Conservation (phyloP, 2,113 vertebrate species). For the Dicerorhinus sumatrensis region DNA sequence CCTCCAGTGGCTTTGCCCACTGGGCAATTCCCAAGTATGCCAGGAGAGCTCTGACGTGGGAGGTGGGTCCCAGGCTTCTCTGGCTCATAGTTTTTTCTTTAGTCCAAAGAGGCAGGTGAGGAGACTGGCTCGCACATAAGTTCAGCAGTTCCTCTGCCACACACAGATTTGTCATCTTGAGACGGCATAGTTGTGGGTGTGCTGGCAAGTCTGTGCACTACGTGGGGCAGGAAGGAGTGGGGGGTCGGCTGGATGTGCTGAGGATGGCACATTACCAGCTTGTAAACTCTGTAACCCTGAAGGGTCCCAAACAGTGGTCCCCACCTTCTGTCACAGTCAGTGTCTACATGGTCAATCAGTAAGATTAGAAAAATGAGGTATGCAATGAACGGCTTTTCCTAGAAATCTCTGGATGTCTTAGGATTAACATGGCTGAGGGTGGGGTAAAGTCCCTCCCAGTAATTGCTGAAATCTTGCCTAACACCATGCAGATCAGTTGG, state of each 20-base stretch:
- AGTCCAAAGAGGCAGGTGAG: not conserved
- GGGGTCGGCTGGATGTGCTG: not conserved
- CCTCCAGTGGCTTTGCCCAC: not conserved
- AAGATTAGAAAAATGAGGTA: not conserved
- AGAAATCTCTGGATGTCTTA: not conserved
- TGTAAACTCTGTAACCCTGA: not conserved
- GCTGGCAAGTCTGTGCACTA: not conserved
- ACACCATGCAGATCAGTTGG: not conserved
- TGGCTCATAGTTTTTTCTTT: not conserved
- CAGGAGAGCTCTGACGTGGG: not conserved
- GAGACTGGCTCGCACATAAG: not conserved
- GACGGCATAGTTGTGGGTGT: fast-evolving
- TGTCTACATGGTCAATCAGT: not conserved
- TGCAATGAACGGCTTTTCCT: not conserved
- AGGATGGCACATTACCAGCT: not conserved
- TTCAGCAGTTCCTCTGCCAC: not conserved
- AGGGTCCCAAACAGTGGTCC: not conserved
- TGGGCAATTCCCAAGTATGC: not conserved
- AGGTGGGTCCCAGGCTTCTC: not conserved
- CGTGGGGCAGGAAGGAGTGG: not conserved
- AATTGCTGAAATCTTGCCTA: not conserved
- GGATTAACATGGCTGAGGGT: not conserved
- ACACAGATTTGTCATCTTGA: too few relatives aligned
- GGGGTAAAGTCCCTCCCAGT: not conserved
- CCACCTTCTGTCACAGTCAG: not conserved